Evolutionary conservation across 2,797 vertebrate species (phyloP).

Genomic region (Eidolon dupreanum): DNA sequence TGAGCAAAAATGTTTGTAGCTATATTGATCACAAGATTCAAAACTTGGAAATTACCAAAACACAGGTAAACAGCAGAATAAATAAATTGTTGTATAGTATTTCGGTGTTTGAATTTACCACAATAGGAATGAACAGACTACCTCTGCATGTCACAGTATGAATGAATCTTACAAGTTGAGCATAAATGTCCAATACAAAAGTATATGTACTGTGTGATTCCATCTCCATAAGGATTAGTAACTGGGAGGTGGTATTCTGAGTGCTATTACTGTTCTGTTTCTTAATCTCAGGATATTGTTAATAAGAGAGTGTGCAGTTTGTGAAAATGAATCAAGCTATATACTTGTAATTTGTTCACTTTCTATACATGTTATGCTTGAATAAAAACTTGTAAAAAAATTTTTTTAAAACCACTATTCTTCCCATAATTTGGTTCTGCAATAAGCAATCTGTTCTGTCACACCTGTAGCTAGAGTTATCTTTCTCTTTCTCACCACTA

Average conservation of each 20-base stretch:
- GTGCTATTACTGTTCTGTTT: not conserved
- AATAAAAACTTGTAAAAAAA: not conserved
- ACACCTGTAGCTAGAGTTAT: not conserved
- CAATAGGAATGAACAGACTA: not conserved
- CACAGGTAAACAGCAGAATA: not conserved
- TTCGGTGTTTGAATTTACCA: not conserved
- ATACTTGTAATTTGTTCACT: not conserved
- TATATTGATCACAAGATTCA: not conserved
- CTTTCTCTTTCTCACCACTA: not conserved
- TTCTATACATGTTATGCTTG: not conserved
- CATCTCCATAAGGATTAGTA: not conserved
- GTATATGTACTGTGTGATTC: not conserved
- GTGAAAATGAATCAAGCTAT: not conserved
- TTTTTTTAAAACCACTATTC: not conserved
- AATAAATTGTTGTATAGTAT: not conserved
- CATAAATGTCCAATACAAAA: not conserved
- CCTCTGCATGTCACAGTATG: fast-evolving
- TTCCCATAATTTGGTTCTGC: not conserved
- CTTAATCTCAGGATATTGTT: not conserved
- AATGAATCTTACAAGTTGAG: not conserved
- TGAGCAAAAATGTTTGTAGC: not conserved
- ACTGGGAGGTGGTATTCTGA: not conserved
- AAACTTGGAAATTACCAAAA: not conserved
- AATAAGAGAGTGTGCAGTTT: not conserved
- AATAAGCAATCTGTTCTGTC: not conserved